These are phyloP conservation scores for Lithophane leautieri DNA, from an alignment of 2,888 invertebrate species.

Conservation along the genomic window DNA sequence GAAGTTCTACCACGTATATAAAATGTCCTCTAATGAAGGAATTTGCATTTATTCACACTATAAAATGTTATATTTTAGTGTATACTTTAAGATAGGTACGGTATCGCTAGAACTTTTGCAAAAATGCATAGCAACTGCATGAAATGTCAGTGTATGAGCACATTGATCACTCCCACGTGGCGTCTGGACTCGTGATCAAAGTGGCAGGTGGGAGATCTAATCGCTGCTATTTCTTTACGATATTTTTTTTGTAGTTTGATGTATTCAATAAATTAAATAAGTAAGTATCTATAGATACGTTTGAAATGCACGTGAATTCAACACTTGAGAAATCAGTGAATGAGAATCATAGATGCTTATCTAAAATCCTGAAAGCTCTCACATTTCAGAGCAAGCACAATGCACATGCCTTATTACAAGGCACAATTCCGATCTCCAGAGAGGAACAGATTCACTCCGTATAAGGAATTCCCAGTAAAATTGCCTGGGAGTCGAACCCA, in stretches of 20 bases:
- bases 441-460: neutral
- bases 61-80: neutral
- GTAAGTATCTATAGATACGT: neutral
- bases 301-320: neutral
- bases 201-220: slow-evolving; percentile 16
- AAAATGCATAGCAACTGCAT: slow-evolving; percentile 32
- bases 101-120: neutral
- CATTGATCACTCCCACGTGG: slow-evolving; percentile 25
- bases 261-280: slow-evolving; percentile 20
- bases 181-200: slow-evolving; percentile 1
- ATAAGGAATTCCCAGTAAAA: neutral
- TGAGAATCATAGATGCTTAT: neutral
- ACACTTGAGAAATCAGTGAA: neutral
- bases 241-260: neutral
- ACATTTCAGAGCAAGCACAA: neutral
- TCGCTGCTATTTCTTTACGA: slow-evolving; percentile 15
- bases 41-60: neutral
- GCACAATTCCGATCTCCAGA: neutral
- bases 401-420: neutral
- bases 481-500: neutral
- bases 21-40: neutral
- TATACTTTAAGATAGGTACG: no score
- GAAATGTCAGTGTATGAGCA: neutral
- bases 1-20: no score
- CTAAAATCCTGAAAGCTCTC: neutral